phyloP scores from a whole-genome alignment of 2,888 invertebrate genomes.

The Eupithecia insigniata region DNA sequence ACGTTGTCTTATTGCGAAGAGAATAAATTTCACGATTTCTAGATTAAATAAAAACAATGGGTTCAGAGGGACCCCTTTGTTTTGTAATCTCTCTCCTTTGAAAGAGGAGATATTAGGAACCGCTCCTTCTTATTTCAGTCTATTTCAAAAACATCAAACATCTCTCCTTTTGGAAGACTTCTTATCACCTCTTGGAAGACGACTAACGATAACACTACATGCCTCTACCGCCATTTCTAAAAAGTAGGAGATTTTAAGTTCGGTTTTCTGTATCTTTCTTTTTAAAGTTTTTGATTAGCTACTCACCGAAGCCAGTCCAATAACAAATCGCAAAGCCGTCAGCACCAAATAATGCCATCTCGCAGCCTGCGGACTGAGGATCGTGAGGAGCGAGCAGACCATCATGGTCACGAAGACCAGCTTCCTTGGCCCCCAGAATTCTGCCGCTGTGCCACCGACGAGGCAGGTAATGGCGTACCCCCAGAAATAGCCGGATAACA shows the following conservation, averaged over 20 bases:
- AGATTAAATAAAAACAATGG: too few species aligned
- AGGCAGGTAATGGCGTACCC: slow-evolving; percentile 86
- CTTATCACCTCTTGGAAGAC: too few species aligned
- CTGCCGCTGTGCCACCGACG: slow-evolving; percentile 86
- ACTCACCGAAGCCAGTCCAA: slow-evolving; percentile 86
- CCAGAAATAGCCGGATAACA: slow-evolving; percentile 84
- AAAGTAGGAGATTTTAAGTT: too few species aligned
- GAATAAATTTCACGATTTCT: too few species aligned
- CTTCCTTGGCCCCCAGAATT: slow-evolving; percentile 85
- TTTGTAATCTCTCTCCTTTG: background rate
- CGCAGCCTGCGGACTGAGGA: slow-evolving; percentile 86
- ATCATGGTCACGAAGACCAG: slow-evolving; percentile 84
- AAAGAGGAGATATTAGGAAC: too few species aligned
- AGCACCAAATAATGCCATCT: slow-evolving; percentile 83
- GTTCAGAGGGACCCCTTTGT: background rate
- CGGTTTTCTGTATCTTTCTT: too few species aligned
- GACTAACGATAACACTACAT: background rate
- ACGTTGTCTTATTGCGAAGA: too few species aligned
- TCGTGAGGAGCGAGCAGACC: slow-evolving; percentile 82
- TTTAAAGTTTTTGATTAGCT: background rate
- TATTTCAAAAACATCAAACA: background rate
- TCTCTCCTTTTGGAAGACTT: too few species aligned
- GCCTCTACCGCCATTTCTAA: background rate
- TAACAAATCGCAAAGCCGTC: slow-evolving; percentile 83
- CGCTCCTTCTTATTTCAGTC: background rate